Base-by-base conservation (phyloP, 2,888 invertebrate species). In the Diarsia dahlii region DNA sequence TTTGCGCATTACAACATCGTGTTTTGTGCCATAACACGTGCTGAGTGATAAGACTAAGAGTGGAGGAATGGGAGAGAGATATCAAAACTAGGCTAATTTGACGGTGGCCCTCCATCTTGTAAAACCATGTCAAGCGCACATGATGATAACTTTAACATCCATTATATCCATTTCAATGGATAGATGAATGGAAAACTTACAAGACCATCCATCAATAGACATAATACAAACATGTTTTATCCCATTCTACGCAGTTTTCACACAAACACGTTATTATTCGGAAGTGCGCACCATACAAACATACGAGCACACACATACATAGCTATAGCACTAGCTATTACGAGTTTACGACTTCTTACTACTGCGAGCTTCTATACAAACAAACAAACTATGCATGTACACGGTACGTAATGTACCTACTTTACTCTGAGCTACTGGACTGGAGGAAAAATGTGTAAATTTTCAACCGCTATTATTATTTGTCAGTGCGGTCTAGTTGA, bases 241-340 rank as follows among this genome's bases (percentile, higher is more conserved):
- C 72, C 69, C 66, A 75, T 75, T 80, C 76, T 83, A 83, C 87
- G 86, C 83, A 87, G 81, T 86, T 81, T 85, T 83, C 79, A 82
- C 83, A 85, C 80, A 85, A 81, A 82, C 85, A 69, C 64, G 79
- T 79, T 77, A 82, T 78, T 86, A 83, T 86, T 85, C 67, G 79
- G 86, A 82, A 80, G 77, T 87, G 83, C 77, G 79, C 80, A 70
- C 74, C 68, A 66, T 63, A 67, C 72, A 58, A 52, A 67, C 23
- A 54, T 20, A 46, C 58, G 12, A 54, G 72, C 77, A 60, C 75
- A 52, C 54, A 72, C 65, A 68, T 39, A 71, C 60, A 20, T 56
- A 80, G 60, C 48, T 69, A 76, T 72, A 80, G 58, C 45, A 62
- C 39, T 71, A 63, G 70, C 62, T 65, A 81, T 81, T 81, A 84